phyloP scores from a whole-genome alignment of 2,888 invertebrate species.

The Drosophila diplacantha region DNA sequence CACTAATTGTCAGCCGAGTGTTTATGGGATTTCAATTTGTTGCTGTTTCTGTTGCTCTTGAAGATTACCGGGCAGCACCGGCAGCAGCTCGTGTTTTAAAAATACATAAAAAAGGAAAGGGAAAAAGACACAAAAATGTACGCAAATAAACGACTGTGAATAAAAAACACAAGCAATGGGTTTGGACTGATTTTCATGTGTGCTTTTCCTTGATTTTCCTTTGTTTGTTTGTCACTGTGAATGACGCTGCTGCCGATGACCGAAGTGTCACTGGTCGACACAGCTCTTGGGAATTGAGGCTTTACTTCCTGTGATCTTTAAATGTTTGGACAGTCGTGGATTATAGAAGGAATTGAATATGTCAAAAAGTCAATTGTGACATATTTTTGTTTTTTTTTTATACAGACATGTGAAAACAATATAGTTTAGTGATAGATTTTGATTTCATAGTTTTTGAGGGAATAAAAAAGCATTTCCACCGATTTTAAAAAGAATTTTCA shows the following conservation, averaged over 20 bases:
- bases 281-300: conserved; percentile 11
- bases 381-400: neutral
- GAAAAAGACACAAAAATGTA: conserved; percentile 40
- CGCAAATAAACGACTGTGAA: conserved; percentile 45
- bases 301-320: conserved; percentile 23
- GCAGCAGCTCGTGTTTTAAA: conserved; percentile 56
- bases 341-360: conserved; percentile 1
- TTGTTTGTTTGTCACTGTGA: conserved; percentile 25
- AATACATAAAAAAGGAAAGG: conserved; percentile 51
- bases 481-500: too few species aligned
- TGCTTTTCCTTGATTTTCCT: conserved; percentile 25
- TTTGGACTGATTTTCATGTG: conserved; percentile 33
- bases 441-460: neutral
- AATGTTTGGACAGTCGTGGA: conserved; percentile 29
- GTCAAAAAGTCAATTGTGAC: neutral
- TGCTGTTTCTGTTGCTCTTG: conserved; percentile 43
- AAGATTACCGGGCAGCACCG: conserved; percentile 24
- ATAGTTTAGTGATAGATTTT: neutral
- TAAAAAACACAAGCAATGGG: conserved; percentile 28
- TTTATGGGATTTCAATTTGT: conserved; percentile 58
- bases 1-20: conserved; percentile 63
- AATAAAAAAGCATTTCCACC: too few species aligned
- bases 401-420: neutral
- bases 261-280: conserved; percentile 28
- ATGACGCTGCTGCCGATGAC: conserved; percentile 33